These are phyloP conservation scores for Malaclemys terrapin DNA, from an alignment of 2,113 vertebrate genomes.

Conservation along the genomic window DNA sequence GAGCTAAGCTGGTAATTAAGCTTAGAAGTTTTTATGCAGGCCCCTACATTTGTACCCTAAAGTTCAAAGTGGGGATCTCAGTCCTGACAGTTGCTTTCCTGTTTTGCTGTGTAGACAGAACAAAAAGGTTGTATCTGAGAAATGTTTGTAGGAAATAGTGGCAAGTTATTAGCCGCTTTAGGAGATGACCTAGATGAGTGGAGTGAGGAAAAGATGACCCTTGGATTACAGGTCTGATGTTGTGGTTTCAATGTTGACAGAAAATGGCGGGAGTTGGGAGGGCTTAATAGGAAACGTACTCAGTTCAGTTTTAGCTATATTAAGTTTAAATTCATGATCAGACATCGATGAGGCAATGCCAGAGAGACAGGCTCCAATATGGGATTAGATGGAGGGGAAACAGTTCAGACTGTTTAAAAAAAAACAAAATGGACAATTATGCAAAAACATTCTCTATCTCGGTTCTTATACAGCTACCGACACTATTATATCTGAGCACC, in stretches of 20 bases:
- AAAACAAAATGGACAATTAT: not conserved
- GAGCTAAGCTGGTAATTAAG: too few species aligned
- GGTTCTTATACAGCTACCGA: not conserved
- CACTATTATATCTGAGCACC: constrained; percentile 3
- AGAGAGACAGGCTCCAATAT: constrained; percentile 24
- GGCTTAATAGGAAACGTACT: not conserved
- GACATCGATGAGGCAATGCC: not conserved
- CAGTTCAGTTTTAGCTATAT: not conserved
- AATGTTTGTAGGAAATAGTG: not conserved
- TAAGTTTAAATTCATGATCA: not conserved
- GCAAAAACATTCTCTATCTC: not conserved
- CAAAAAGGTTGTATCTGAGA: not conserved
- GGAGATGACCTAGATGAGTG: not conserved
- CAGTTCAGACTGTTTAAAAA: constrained; percentile 19
- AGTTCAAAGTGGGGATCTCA: too few species aligned
- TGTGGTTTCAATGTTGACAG: not conserved
- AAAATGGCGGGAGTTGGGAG: not conserved
- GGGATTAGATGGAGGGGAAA: not conserved
- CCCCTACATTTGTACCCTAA: too few species aligned
- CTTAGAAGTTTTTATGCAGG: too few species aligned
- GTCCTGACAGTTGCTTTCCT: not conserved
- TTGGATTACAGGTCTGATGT: not conserved
- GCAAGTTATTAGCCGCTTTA: not conserved
- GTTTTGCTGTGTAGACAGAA: not conserved
- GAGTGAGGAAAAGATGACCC: not conserved